These are phyloP conservation scores for Macrophya annulata DNA, from an alignment of 2,888 invertebrate species.

Conservation along the genomic window DNA sequence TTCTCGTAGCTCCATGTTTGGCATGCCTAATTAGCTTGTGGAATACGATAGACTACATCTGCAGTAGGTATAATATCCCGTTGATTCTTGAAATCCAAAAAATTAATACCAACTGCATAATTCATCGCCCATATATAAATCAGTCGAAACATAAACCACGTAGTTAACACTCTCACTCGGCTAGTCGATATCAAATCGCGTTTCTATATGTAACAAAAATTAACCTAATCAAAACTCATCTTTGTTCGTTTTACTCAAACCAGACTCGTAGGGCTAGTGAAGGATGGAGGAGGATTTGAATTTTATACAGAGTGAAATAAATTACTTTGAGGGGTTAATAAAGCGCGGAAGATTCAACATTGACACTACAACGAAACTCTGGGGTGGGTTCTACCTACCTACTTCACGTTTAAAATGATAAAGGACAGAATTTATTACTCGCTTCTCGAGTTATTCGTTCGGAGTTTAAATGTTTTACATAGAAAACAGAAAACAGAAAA, in stretches of 20 bases:
- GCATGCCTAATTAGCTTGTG: constrained; percentile 11
- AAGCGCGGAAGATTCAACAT: constrained; percentile 39
- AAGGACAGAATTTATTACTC: constrained; percentile 38
- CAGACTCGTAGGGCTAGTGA: too few relatives aligned
- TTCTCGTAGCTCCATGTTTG: constrained; percentile 4
- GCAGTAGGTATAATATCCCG: not conserved
- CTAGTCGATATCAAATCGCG: not conserved
- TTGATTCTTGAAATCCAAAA: not conserved
- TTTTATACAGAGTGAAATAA: not conserved
- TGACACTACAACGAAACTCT: constrained; percentile 17
- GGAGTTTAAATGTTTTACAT: constrained; percentile 54
- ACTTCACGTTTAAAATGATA: constrained; percentile 38
- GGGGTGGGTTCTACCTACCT: not conserved
- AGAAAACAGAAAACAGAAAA: constrained; percentile 58
- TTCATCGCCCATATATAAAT: not conserved
- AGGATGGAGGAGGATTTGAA: not conserved
- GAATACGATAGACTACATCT: too few relatives aligned
- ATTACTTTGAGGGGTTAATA: constrained; percentile 33
- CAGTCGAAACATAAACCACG: constrained; percentile 16
- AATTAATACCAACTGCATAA: not conserved
- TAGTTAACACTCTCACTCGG: not conserved
- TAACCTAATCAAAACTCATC: not conserved
- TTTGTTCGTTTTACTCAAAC: too few relatives aligned
- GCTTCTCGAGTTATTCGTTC: constrained; percentile 31
- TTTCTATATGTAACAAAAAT: not conserved